phyloP scores from a whole-genome alignment of 2,113 vertebrate species.

The Lasiurus borealis region DNA sequence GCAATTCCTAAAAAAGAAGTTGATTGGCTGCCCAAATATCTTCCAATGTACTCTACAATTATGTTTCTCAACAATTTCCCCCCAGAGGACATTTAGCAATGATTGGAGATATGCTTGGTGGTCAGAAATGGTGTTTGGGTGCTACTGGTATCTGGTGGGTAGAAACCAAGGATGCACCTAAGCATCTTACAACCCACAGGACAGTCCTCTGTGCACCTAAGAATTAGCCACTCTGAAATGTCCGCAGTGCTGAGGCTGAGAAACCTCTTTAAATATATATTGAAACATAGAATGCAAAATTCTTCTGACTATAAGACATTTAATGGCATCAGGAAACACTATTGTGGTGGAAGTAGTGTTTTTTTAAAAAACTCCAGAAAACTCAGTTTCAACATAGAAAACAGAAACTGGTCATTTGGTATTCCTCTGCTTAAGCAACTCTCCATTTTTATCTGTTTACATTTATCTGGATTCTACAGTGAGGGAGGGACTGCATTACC shows the following conservation, averaged over 20 bases:
- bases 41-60: background rate
- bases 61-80: background rate
- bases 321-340: background rate
- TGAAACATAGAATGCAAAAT: background rate
- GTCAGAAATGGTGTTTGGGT: fast-evolving
- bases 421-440: constrained; percentile 8
- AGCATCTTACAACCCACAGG: background rate
- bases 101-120: background rate
- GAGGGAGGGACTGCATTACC: background rate
- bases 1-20: background rate
- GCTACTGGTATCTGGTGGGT: fast-evolving
- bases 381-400: background rate
- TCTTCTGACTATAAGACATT: background rate
- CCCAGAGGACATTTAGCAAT: background rate
- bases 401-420: background rate
- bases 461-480: background rate
- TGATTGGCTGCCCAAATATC: no score
- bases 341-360: background rate
- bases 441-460: constrained; percentile 37
- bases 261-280: fast-evolving
- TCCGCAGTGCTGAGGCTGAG: fast-evolving
- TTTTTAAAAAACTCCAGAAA: background rate
- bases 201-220: fast-evolving
- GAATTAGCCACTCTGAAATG: background rate
- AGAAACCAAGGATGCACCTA: background rate